A percentile compares a stretch with the other conserved stretches of the same genome.
phyloP scores from a whole-genome alignment of 2,888 invertebrate genomes.

The Stramonita haemastoma region DNA sequence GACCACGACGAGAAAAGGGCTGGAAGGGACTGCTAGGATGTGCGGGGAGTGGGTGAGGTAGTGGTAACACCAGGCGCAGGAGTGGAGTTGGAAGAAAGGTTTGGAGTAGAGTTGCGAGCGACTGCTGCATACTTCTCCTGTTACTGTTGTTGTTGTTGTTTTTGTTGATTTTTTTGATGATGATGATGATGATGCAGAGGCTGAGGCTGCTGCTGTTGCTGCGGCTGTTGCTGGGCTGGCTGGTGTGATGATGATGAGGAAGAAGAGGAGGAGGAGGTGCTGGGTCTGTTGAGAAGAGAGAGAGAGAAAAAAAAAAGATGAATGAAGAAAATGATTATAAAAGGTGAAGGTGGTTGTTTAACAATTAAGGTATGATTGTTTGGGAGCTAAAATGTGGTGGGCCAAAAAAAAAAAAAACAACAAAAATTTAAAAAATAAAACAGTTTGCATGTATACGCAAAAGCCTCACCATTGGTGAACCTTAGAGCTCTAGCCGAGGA shows the following conservation, averaged over 20 bases:
- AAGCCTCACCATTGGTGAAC: too few species aligned
- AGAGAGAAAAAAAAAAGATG: too few species aligned
- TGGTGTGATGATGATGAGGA: not conserved
- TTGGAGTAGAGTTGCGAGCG: conserved; percentile 47
- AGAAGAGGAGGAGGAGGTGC: not conserved
- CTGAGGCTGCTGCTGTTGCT: not conserved
- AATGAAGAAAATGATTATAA: too few species aligned
- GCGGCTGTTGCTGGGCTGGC: not conserved
- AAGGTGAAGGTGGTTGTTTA: too few species aligned
- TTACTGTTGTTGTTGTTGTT: not conserved
- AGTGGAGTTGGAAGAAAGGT: conserved; percentile 52
- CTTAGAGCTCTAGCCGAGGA: too few species aligned
- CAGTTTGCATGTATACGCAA: too few species aligned
- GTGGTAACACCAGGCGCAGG: conserved; percentile 63
- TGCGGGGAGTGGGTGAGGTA: conserved; percentile 55
- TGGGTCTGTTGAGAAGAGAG: too few species aligned
- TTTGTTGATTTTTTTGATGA: not conserved
- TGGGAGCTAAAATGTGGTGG: not conserved
- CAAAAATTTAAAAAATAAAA: not conserved
- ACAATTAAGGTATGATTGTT: too few species aligned
- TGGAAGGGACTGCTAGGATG: conserved; percentile 39
- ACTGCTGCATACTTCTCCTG: conserved; percentile 48
- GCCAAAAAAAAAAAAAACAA: not conserved
- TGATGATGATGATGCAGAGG: not conserved
- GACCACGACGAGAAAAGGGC: conserved; percentile 45